Conservation (phyloP, 2,113 vertebrate species). For the Syngnathus typhle region DNA sequence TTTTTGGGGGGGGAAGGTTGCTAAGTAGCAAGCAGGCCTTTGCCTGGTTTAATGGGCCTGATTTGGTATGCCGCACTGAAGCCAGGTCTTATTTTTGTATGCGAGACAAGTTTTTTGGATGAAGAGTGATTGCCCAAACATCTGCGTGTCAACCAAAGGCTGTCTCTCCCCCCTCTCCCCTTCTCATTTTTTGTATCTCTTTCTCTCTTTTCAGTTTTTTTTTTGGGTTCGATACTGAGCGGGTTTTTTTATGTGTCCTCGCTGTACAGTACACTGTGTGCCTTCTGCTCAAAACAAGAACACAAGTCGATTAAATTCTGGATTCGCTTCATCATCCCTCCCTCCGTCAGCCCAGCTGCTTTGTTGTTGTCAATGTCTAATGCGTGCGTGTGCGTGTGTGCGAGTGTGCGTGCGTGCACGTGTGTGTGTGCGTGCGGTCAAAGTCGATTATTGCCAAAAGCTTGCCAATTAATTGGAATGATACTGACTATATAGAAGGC, state of each 20-base stretch:
- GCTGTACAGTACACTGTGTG: slow-evolving; percentile 91
- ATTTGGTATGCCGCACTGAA: slow-evolving; percentile 93
- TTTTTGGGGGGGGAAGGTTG: slow-evolving; percentile 74
- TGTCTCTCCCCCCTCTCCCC: slow-evolving; percentile 38
- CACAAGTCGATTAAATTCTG: slow-evolving; percentile 86
- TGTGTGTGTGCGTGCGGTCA: slow-evolving; percentile 36
- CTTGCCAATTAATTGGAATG: slow-evolving; percentile 69
- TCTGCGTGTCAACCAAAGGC: slow-evolving; percentile 90
- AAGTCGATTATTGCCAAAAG: slow-evolving; percentile 72
- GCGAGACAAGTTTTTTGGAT: slow-evolving; percentile 99
- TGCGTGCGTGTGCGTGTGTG: slow-evolving; percentile 40
- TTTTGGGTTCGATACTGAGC: slow-evolving; percentile 52
- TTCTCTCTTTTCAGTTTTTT: slow-evolving; percentile 5
- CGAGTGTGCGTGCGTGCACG: slow-evolving; percentile 22
- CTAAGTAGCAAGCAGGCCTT: slow-evolving; percentile 92
- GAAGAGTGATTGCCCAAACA: slow-evolving; percentile 88
- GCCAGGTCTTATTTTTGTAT: slow-evolving; percentile 97
- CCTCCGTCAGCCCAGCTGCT: slow-evolving; percentile 75
- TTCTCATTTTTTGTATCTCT: slow-evolving; percentile 39
- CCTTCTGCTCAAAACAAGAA: slow-evolving; percentile 82
- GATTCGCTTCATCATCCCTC: slow-evolving; percentile 82
- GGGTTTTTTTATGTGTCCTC: slow-evolving; percentile 87
- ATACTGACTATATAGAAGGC: slow-evolving; percentile 57
- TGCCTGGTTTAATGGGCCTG: slow-evolving; percentile 89
- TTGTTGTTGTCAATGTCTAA: slow-evolving; percentile 66